Conservation (phyloP, 1,140 invertebrate species). For the Drosophila trapezifrons region DNA sequence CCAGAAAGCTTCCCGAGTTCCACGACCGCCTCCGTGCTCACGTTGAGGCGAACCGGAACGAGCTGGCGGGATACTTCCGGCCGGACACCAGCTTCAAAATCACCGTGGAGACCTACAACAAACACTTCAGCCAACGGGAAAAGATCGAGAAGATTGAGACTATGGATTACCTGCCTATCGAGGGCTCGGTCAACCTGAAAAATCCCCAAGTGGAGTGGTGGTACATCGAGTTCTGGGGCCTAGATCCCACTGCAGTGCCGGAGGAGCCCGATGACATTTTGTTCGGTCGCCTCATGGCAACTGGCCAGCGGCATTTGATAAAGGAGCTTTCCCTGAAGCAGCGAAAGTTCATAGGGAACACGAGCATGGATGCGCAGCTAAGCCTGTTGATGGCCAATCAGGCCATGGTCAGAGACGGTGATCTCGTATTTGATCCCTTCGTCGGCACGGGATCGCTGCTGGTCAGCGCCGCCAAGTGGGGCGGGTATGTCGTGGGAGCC, state of each 20-base stretch:
- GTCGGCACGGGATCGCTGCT: conserved; percentile 97
- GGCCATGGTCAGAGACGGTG: conserved; percentile 89
- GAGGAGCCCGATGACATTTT: conserved; percentile 90
- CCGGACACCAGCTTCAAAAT: conserved; percentile 90
- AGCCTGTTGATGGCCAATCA: conserved; percentile 97
- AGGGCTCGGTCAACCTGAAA: conserved; percentile 92
- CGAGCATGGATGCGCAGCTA: conserved; percentile 97
- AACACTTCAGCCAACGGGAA: conserved; percentile 90
- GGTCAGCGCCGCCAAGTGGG: conserved; percentile 95
- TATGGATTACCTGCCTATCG: conserved; percentile 91
- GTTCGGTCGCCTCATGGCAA: conserved; percentile 92
- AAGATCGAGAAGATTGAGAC: conserved; percentile 95
- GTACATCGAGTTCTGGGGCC: conserved; percentile 95
- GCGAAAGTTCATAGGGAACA: conserved; percentile 98
- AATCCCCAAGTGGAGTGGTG: conserved; percentile 91
- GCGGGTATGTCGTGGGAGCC: conserved; percentile 94
- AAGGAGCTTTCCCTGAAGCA: conserved; percentile 92
- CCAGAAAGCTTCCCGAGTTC: conserved; percentile 86
- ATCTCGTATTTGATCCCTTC: conserved; percentile 96
- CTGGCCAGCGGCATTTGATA: conserved; percentile 92
- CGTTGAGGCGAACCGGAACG: conserved; percentile 72
- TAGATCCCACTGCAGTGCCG: conserved; percentile 89
- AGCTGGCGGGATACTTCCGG: conserved; percentile 85
- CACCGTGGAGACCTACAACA: conserved; percentile 95
- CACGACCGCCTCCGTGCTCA: conserved; percentile 87